These are phyloP conservation scores for Nephrocerus scutellatus DNA, from an alignment of 2,888 invertebrate species.

Conservation along the genomic window DNA sequence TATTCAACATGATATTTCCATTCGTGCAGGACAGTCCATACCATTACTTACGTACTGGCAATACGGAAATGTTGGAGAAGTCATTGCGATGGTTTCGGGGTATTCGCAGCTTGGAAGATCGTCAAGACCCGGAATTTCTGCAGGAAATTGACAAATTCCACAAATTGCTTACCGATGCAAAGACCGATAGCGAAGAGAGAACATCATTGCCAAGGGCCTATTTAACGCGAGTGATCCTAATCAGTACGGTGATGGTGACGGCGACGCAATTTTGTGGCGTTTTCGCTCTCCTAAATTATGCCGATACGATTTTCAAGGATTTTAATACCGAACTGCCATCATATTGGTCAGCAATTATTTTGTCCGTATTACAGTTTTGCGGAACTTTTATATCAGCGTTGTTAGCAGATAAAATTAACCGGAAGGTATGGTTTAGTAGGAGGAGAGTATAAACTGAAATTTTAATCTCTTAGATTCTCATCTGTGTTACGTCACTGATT, in stretches of 20 bases:
- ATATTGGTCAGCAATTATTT: slow-evolving; percentile 37
- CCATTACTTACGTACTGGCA: slow-evolving; percentile 30
- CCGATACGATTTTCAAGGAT: slow-evolving; percentile 40
- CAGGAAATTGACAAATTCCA: slow-evolving; percentile 32
- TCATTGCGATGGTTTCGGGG: slow-evolving; percentile 43
- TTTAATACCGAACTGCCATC: slow-evolving; percentile 40
- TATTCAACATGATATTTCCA: slow-evolving; percentile 35
- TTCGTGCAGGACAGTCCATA: slow-evolving; percentile 42
- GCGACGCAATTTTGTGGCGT: slow-evolving; percentile 42
- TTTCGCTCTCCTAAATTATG: slow-evolving; percentile 43
- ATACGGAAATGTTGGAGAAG: slow-evolving; percentile 34
- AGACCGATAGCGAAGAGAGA: no score
- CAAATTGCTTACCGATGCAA: no score
- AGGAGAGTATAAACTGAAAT: no score
- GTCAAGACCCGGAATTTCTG: slow-evolving; percentile 31
- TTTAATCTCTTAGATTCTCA: slow-evolving; percentile 24
- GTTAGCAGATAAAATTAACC: slow-evolving; percentile 41
- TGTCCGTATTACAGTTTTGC: slow-evolving; percentile 40
- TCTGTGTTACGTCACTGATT: slow-evolving; percentile 30
- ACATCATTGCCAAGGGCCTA: no score
- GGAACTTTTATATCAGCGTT: slow-evolving; percentile 40
- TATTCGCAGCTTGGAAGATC: slow-evolving; percentile 36
- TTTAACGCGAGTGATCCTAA: no score
- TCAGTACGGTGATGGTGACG: no score
- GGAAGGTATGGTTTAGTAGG: no score